A percentile compares a stretch with the other conserved stretches of the same genome.
Evolutionary conservation across 2,797 vertebrate species (phyloP).

Genomic region (Mareca strepera): DNA sequence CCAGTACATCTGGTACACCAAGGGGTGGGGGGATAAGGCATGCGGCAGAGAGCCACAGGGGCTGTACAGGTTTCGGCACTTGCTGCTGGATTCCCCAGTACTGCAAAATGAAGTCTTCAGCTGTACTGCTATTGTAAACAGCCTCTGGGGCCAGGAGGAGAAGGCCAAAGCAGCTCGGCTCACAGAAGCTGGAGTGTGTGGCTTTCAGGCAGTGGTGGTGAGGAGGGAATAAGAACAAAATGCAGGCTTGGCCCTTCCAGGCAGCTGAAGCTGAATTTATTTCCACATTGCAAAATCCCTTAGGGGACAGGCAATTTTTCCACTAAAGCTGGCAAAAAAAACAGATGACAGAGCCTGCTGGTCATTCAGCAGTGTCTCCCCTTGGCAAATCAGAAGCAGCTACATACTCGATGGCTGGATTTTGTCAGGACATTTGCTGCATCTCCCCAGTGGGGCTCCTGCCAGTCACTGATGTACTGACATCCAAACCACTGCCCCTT

Average conservation of each 20-base stretch:
- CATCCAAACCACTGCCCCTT: neutral
- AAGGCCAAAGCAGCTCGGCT: neutral
- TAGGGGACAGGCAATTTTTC: neutral
- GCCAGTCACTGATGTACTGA: neutral
- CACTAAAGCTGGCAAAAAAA: neutral
- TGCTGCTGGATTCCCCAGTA: neutral
- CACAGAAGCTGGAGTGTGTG: neutral
- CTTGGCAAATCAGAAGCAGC: neutral
- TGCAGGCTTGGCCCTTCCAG: rapidly evolving
- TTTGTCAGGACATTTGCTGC: neutral
- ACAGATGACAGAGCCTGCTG: neutral
- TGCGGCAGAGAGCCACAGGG: neutral
- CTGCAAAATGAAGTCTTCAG: neutral
- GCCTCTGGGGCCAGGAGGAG: neutral
- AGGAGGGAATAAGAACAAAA: neutral
- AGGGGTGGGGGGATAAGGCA: neutral
- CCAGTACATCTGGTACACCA: neutral
- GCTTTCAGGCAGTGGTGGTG: rapidly evolving
- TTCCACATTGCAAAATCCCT: constrained; percentile 32
- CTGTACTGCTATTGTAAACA: neutral
- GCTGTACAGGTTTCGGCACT: neutral
- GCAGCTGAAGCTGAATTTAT: constrained; percentile 12
- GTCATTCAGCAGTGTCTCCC: neutral
- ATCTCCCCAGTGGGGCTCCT: neutral
- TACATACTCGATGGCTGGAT: neutral